Percentiles rank a stretch among this genome's conserved stretches.
Evolutionary conservation across 2,888 invertebrate species (phyloP).

Genomic region (Drosophila anomelani): DNA sequence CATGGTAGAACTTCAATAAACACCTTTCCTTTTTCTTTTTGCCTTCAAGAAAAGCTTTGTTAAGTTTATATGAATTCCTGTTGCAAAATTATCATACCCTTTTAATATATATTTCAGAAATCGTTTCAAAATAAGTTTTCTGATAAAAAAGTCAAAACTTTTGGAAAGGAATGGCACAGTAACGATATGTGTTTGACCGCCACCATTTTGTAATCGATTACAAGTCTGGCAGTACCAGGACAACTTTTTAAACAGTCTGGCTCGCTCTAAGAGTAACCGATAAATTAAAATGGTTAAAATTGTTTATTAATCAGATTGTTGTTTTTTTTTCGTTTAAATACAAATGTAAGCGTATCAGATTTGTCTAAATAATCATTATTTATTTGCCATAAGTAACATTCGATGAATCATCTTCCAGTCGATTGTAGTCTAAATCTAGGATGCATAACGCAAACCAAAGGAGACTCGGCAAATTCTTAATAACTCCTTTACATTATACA

Average conservation of each 20-base stretch:
- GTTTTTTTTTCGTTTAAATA: too few relatives aligned
- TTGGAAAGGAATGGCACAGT: slow-evolving; percentile 41
- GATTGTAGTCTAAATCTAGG: too few relatives aligned
- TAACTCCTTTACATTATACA: too few relatives aligned
- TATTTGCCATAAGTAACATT: too few relatives aligned
- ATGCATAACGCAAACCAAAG: too few relatives aligned
- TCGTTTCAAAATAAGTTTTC: slow-evolving; percentile 40
- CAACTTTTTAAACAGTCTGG: neutral
- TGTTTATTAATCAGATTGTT: neutral
- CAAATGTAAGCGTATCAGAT: too few relatives aligned
- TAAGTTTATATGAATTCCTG: slow-evolving; percentile 38
- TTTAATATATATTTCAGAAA: slow-evolving; percentile 51
- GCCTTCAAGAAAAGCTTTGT: slow-evolving; percentile 39
- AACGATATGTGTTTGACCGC: neutral
- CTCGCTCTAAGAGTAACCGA: neutral
- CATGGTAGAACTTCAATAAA: slow-evolving; percentile 46
- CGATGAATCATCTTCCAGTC: too few relatives aligned
- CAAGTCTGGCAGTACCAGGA: neutral
- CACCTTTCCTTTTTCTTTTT: slow-evolving; percentile 2
- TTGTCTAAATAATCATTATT: too few relatives aligned
- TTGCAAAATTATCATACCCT: slow-evolving; percentile 51
- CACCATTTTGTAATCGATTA: neutral
- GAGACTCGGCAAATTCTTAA: too few relatives aligned
- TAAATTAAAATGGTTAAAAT: neutral
- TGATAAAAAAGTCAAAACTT: slow-evolving; percentile 50